Evolutionary conservation across 1,140 invertebrate genomes (phyloP).

Genomic region (Chrysopa pallens): DNA sequence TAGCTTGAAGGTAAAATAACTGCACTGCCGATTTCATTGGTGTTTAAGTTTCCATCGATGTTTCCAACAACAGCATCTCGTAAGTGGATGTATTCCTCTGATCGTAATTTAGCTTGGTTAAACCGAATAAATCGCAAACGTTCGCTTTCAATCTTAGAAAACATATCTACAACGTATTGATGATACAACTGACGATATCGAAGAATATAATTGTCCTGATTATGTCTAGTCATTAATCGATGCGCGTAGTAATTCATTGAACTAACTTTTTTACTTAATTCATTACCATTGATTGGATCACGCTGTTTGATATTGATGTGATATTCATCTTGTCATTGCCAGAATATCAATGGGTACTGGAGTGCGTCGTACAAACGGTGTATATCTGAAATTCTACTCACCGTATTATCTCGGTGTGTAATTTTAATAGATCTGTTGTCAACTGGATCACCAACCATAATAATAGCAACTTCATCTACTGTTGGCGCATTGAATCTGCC

Average conservation of each 20-base stretch:
- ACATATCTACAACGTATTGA: slow-evolving; percentile 24
- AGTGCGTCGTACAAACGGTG: slow-evolving; percentile 4
- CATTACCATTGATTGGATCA: too few species aligned
- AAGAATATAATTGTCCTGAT: slow-evolving; percentile 13
- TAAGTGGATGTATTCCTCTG: slow-evolving; percentile 13
- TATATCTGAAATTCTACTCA: background rate
- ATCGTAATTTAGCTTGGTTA: slow-evolving; percentile 15
- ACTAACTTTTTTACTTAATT: too few species aligned
- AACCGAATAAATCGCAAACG: slow-evolving; percentile 16
- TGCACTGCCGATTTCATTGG: slow-evolving; percentile 2
- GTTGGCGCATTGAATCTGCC: slow-evolving; percentile 12
- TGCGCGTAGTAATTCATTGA: slow-evolving; percentile 13
- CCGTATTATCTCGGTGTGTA: slow-evolving; percentile 1
- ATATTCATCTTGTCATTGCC: too few species aligned
- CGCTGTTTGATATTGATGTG: too few species aligned
- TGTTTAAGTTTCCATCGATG: background rate
- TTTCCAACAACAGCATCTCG: slow-evolving; percentile 8
- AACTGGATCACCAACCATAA: slow-evolving; percentile 8
- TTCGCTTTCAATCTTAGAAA: slow-evolving; percentile 20
- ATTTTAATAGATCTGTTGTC: slow-evolving; percentile 2
- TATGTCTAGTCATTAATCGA: slow-evolving; percentile 13
- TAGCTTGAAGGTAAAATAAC: slow-evolving; percentile 7
- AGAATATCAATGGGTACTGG: slow-evolving; percentile 9
- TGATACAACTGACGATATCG: slow-evolving; percentile 16
- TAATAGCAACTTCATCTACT: slow-evolving; percentile 9